Percentiles rank a stretch among this genome's conserved stretches.
These are phyloP conservation scores for Mythimna lalbum DNA, from an alignment of 2,888 invertebrate genomes.

Conservation along the genomic window DNA sequence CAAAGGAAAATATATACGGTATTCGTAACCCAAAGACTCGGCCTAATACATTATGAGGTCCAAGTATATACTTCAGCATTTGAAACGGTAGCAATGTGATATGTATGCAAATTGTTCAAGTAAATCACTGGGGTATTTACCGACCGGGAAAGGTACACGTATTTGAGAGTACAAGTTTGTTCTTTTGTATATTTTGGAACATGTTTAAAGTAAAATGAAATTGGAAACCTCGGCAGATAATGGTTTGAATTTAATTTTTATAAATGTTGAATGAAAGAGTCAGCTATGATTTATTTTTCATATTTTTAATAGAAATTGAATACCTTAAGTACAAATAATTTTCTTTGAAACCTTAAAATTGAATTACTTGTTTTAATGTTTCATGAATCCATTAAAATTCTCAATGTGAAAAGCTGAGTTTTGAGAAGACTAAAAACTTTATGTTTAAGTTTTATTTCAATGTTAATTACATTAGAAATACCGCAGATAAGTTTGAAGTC, in stretches of 20 bases:
- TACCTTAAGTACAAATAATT: not conserved
- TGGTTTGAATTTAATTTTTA: not conserved
- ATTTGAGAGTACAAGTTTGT: slow-evolving; percentile 34
- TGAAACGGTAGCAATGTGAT: slow-evolving; percentile 51
- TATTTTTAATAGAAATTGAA: too few relatives aligned
- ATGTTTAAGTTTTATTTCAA: slow-evolving; percentile 41
- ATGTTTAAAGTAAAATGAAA: slow-evolving; percentile 17
- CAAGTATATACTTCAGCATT: slow-evolving; percentile 49
- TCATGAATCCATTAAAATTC: slow-evolving; percentile 24
- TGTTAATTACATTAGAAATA: slow-evolving; percentile 47
- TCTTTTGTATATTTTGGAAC: slow-evolving; percentile 23
- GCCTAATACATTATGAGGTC: slow-evolving; percentile 45
- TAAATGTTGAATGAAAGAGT: too few relatives aligned
- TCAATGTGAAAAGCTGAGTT: slow-evolving; percentile 32
- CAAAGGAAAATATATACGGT: slow-evolving; percentile 36
- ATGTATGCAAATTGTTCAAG: slow-evolving; percentile 56
- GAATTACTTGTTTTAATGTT: slow-evolving; percentile 15
- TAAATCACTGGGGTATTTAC: slow-evolving; percentile 55
- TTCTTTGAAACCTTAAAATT: slow-evolving; percentile 3
- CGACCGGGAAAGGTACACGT: slow-evolving; percentile 33
- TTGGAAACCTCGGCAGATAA: not conserved
- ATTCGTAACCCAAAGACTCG: slow-evolving; percentile 13
- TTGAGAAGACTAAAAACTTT: slow-evolving; percentile 26
- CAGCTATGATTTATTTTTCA: too few relatives aligned
- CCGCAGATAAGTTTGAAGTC: slow-evolving; percentile 41